Percentiles rank a stretch among this genome's conserved stretches.
Evolutionary conservation across 2,888 invertebrate genomes (phyloP).

Genomic region (Hermodice carunculata): DNA sequence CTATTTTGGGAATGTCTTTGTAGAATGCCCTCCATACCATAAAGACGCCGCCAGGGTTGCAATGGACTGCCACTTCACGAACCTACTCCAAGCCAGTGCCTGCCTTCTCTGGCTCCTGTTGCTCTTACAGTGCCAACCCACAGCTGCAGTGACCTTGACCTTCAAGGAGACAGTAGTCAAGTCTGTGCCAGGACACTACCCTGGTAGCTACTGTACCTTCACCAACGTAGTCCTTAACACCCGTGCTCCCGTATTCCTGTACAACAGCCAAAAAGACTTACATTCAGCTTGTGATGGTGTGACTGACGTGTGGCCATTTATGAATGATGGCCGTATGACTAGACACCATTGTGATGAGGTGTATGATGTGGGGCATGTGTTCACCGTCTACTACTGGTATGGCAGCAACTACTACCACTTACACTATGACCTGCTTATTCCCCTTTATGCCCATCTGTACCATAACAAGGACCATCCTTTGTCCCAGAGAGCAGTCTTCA

Average conservation of each 20-base stretch:
- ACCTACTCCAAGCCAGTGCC: no score
- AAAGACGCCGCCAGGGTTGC: no score
- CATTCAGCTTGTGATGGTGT: background rate
- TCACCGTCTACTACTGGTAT: constrained; percentile 45
- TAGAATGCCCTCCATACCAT: no score
- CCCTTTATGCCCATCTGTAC: no score
- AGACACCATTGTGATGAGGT: constrained; percentile 38
- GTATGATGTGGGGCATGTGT: constrained; percentile 45
- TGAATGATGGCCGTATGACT: background rate
- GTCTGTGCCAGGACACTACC: background rate
- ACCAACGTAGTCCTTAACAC: background rate
- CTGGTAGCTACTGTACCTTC: background rate
- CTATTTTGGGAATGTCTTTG: no score
- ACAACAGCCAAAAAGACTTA: background rate
- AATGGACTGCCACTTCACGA: no score
- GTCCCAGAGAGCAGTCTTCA: no score
- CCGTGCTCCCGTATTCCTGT: background rate
- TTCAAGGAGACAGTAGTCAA: no score
- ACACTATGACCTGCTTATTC: constrained; percentile 49
- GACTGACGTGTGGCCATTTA: background rate
- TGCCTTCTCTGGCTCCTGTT: no score
- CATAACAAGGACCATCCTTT: no score
- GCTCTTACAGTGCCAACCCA: no score
- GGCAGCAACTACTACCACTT: constrained; percentile 54
- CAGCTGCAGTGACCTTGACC: no score